Conservation (phyloP, 2,888 invertebrate genomes). For the Ischnura elegans region DNA sequence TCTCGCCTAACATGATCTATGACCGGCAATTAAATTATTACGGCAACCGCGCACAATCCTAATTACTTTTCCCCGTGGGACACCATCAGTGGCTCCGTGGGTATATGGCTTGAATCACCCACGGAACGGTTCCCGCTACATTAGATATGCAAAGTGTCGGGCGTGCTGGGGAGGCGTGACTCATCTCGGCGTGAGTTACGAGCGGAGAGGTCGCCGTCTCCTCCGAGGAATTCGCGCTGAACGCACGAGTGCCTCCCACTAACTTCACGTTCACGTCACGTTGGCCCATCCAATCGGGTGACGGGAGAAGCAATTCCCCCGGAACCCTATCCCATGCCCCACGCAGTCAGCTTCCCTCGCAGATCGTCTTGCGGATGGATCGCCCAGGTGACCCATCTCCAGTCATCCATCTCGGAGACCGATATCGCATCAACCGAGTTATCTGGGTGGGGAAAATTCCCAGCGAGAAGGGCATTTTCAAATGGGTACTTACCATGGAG, state of each 20-base stretch:
- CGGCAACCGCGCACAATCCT: too few relatives aligned
- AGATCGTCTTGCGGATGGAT: not conserved
- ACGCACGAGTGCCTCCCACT: not conserved
- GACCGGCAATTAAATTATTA: too few relatives aligned
- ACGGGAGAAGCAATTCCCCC: not conserved
- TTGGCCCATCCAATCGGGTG: not conserved
- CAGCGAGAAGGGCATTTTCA: too few relatives aligned
- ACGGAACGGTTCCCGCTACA: not conserved
- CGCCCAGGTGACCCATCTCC: not conserved
- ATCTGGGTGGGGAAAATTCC: too few relatives aligned
- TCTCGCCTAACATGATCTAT: too few relatives aligned
- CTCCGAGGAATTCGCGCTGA: not conserved
- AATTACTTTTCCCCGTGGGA: too few relatives aligned
- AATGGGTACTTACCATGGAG: too few relatives aligned
- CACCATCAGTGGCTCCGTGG: not conserved
- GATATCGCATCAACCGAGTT: too few relatives aligned
- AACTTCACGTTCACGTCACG: not conserved
- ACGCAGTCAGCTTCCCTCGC: too few relatives aligned
- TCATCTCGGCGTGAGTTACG: slow-evolving; percentile 11
- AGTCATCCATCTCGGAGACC: too few relatives aligned
- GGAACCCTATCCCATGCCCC: too few relatives aligned
- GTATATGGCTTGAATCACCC: not conserved
- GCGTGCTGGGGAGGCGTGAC: not conserved
- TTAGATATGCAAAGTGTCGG: not conserved
- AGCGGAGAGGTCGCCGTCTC: not conserved